Conservation (phyloP, 2,888 invertebrate species). For the Altica lythri region DNA sequence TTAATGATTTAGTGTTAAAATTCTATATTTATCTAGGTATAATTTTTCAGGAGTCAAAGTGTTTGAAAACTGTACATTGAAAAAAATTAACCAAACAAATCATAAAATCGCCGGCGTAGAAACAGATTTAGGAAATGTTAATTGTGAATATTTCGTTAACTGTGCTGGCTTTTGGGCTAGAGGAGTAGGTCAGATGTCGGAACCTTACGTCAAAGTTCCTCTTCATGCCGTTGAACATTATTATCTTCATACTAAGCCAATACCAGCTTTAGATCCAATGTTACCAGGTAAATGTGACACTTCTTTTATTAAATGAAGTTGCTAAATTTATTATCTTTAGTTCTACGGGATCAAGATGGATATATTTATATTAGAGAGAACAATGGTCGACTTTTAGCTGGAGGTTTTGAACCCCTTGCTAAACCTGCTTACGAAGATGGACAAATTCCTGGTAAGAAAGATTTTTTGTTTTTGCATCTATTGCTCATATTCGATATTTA, state of each 20-base stretch:
- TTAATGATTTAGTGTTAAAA: too few species aligned
- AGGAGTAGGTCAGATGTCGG: slow-evolving; percentile 82
- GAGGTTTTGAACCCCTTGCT: slow-evolving; percentile 89
- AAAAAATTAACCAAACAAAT: slow-evolving; percentile 68
- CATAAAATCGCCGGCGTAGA: slow-evolving; percentile 75
- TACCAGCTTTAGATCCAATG: slow-evolving; percentile 74
- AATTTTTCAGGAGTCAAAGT: slow-evolving; percentile 70
- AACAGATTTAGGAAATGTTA: slow-evolving; percentile 74
- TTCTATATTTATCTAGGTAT: too few species aligned
- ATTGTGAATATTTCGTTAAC: slow-evolving; percentile 93
- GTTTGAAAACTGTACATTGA: slow-evolving; percentile 78
- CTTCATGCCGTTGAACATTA: slow-evolving; percentile 93
- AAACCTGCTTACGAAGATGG: slow-evolving; percentile 89
- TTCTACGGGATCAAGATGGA: slow-evolving; percentile 86
- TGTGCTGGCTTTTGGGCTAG: slow-evolving; percentile 96
- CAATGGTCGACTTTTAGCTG: slow-evolving; percentile 82
- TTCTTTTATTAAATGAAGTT: slow-evolving; percentile 2
- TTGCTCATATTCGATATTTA: background rate
- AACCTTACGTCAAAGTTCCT: slow-evolving; percentile 86
- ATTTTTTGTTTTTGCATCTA: background rate
- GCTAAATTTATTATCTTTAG: slow-evolving; percentile 53
- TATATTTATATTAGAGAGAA: slow-evolving; percentile 85
- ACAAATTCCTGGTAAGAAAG: slow-evolving; percentile 61
- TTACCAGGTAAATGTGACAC: slow-evolving; percentile 70
- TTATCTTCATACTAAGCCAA: slow-evolving; percentile 85